These are phyloP conservation scores for Oligia strigilis DNA, from an alignment of 2,888 invertebrate genomes.

Conservation along the genomic window DNA sequence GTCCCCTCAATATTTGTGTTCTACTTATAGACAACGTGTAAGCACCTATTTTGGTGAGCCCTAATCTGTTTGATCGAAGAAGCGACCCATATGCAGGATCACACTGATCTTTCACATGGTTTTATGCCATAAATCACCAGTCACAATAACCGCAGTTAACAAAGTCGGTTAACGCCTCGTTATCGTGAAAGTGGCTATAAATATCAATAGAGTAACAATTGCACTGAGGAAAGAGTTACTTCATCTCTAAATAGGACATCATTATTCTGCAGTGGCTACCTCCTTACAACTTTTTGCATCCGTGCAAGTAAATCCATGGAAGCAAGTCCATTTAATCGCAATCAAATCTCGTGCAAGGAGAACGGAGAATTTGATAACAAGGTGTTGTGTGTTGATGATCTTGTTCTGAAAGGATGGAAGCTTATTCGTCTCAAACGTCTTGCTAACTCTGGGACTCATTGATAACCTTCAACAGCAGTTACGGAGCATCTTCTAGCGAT, in stretches of 20 bases:
- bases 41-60: neutral
- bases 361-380: neutral
- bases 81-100: neutral
- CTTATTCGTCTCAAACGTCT: neutral
- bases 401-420: neutral
- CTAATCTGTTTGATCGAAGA: neutral
- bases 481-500: neutral
- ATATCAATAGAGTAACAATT: constrained; percentile 41
- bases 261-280: neutral
- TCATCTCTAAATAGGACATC: constrained; percentile 29
- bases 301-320: neutral
- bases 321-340: neutral
- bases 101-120: constrained; percentile 3
- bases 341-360: neutral
- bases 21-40: too few relatives aligned
- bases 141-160: constrained; percentile 42
- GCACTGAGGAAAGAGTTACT: constrained; percentile 40
- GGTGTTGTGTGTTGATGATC: neutral
- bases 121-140: constrained; percentile 27
- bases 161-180: constrained; percentile 26
- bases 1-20: neutral
- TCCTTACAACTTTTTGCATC: neutral
- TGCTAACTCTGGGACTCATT: neutral
- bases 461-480: neutral
- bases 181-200: constrained; percentile 55